These are phyloP conservation scores for Lasiurus cinereus DNA, from an alignment of 2,113 vertebrate species.

Conservation along the genomic window DNA sequence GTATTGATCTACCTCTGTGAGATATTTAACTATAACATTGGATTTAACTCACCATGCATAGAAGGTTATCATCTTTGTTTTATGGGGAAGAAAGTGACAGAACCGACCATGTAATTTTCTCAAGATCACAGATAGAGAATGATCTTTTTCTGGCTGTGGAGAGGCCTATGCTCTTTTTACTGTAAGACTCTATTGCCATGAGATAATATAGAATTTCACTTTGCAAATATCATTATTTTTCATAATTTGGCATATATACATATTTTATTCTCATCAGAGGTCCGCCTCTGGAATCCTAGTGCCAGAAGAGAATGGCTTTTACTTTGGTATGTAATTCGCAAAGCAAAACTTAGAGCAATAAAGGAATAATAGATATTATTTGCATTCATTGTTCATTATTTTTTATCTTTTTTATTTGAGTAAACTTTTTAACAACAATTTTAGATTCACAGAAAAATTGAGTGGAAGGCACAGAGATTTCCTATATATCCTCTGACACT, in stretches of 20 bases:
- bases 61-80: not conserved
- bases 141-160: not conserved
- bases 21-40: not conserved
- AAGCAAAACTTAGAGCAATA: not conserved
- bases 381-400: not conserved
- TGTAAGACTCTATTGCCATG: not conserved
- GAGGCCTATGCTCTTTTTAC: not conserved
- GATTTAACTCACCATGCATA: not conserved
- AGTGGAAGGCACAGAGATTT: not conserved
- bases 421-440: not conserved
- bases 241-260: not conserved
- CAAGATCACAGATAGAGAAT: not conserved
- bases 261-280: constrained; percentile 30
- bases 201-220: not conserved
- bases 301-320: not conserved
- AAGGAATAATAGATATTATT: not conserved
- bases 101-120: not conserved
- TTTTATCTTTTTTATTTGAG: not conserved
- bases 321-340: not conserved
- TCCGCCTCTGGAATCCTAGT: not conserved
- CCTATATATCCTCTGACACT: not conserved
- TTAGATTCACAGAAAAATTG: not conserved
- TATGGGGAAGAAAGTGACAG: not conserved
- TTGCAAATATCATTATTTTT: constrained; percentile 22
- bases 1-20: not conserved